Evolutionary conservation across 2,113 vertebrate genomes (phyloP).

Genomic region (Pteronura brasiliensis): DNA sequence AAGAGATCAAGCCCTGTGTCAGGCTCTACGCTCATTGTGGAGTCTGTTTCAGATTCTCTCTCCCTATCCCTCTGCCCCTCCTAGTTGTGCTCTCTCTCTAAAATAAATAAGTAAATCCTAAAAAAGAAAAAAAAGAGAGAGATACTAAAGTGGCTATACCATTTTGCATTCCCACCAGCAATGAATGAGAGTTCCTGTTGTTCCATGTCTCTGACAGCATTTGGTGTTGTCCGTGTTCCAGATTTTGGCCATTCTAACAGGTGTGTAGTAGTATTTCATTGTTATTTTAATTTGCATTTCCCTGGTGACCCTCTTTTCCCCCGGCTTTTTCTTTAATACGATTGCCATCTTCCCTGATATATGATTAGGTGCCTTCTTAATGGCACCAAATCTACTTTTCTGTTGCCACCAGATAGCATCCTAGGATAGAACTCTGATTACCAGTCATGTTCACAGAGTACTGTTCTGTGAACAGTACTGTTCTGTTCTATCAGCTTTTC

Average conservation of each 20-base stretch:
- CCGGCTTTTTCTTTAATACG: constrained; percentile 76
- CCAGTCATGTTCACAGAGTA: constrained; percentile 60
- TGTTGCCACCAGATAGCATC: constrained; percentile 51
- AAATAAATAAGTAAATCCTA: background rate
- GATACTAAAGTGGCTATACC: background rate
- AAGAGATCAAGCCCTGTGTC: background rate
- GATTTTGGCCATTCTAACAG: background rate
- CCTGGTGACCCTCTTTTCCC: constrained; percentile 8
- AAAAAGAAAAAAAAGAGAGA: background rate
- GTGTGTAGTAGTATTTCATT: background rate
- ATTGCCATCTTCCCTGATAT: constrained; percentile 70
- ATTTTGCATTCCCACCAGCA: background rate
- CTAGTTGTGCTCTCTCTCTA: background rate
- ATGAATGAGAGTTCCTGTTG: too few relatives aligned
- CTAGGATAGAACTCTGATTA: constrained; percentile 59
- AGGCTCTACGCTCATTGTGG: background rate
- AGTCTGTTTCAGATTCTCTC: background rate
- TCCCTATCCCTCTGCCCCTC: background rate
- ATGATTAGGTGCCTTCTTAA: constrained; percentile 58
- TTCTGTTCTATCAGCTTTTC: too few relatives aligned
- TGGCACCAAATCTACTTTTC: constrained; percentile 65
- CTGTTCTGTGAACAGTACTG: too few relatives aligned
- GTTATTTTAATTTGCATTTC: background rate
- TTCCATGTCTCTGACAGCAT: background rate
- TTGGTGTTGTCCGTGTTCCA: background rate